phyloP scores from a whole-genome alignment of 2,113 vertebrate genomes.

The Eira barbara region DNA sequence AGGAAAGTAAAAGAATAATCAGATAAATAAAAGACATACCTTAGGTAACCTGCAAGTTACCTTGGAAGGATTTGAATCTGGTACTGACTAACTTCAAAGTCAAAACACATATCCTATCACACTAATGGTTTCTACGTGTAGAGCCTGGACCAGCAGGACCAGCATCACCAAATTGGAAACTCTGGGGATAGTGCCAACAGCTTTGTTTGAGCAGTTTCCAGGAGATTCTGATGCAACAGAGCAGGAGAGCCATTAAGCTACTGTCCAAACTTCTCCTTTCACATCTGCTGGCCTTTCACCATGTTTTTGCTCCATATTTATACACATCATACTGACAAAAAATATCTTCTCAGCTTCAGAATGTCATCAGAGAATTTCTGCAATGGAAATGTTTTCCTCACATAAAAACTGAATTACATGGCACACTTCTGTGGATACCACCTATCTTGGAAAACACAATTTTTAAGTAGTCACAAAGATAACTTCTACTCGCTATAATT shows the following conservation, averaged over 20 bases:
- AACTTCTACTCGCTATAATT: background rate
- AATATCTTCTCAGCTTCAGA: background rate
- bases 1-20: background rate
- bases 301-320: background rate
- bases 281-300: background rate
- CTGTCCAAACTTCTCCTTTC: background rate
- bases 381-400: background rate
- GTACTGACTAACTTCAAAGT: background rate
- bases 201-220: background rate
- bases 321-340: background rate
- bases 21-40: background rate
- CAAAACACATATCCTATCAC: background rate
- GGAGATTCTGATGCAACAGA: background rate
- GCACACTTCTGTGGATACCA: background rate
- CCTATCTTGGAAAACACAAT: background rate
- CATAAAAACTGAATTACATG: background rate
- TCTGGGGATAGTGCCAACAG: too few species aligned
- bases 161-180: too few species aligned
- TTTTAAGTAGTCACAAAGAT: background rate
- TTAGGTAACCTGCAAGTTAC: background rate
- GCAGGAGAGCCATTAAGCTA: fast-evolving
- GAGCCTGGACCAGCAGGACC: background rate
- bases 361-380: background rate
- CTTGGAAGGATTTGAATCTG: background rate
- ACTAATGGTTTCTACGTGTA: background rate